Base-by-base conservation (phyloP, 2,113 vertebrate genomes). In the Ochotona curzoniae region DNA sequence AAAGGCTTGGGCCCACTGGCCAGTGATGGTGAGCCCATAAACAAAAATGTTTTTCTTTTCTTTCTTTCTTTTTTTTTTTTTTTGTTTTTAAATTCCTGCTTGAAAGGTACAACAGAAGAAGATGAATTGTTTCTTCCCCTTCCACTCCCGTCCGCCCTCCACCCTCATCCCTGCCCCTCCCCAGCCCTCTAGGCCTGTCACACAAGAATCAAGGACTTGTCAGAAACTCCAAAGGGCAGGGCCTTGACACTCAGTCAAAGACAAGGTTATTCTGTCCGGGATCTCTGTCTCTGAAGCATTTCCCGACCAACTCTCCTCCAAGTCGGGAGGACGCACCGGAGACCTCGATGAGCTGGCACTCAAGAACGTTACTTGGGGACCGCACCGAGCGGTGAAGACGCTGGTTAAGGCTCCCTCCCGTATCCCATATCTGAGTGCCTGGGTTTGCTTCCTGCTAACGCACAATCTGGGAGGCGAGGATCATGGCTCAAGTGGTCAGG, bases 251-350 rank as follows among this genome's bases (percentile, higher is more conserved):
- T 57, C 61, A 74, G 71, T 89, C 89, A 93, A 94, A 94, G 76
- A 94, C 95, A 71, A 63, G 70, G 76, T 60, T 89, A 87, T 87
- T 95, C 89, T 26, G 20, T 25, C 73, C 14, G 79, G 51, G 49
- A 54, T 90, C 63, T 94, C 84, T 87, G 78, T 74, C 81, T 81
- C 93, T 82, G 87, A 82, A 95, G 35, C 60, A 71, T 71, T 97
- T 96, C 60, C 74, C 54, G 93, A 61, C 81, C 91, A 95, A 80
- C 91, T 95, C 91, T 95, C 91, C 90, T 94, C 1, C 88, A 95
- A 96, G 64, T 94, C 93, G 96, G 89, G 78, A 93, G 91, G 78
- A 74, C 87, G 63, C 18, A 49, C 35, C 74, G 80, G 83, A 94
- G 51, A 94, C 44, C 78, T 89, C 84, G 85, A 83, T 85, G 85